Base-by-base conservation (phyloP, 1,140 invertebrate genomes). In the Philotrypesis tridentata region DNA sequence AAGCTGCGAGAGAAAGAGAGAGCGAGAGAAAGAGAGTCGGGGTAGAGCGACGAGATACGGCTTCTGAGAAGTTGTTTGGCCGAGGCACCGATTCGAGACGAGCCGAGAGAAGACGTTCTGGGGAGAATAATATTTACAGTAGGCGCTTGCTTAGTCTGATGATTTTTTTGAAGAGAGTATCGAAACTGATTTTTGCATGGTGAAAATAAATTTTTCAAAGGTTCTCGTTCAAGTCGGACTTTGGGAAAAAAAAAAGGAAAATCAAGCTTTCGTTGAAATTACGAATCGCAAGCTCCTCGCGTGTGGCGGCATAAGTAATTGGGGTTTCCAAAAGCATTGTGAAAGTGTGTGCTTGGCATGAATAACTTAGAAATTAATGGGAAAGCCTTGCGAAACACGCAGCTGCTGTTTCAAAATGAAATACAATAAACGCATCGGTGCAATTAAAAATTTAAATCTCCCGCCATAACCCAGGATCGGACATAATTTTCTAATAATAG, bases 21-120 rank as follows among this genome's bases (percentile, higher is more conserved):
- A 40, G n/a, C n/a, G n/a, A n/a, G n/a, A n/a, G n/a, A n/a, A 9
- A 40, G 43, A 48, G 48, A 55, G 48, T n/a, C 7, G 4, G 48
- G 21, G 17, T 21, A 37, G 3, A 37, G 33, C 33, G 33, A 27
- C 27, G 31, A 43, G 70, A 33, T 48, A 48, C 23, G 37, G 14
- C 31, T 72, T 72, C 33, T 43, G 33, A 21, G 70, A 72, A 72
- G 70, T 21, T 25, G 37, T 23, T 72, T 72, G 37, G 70, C 70
- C 25, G 37, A 40, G 31, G 31, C 67, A 31, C 67, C 2, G 29
- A 70, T 29, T 70, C 31, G 29, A 21, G 48, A 55, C 48, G 48
- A 3, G 23, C 3, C 25, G 9, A 63, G 23, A 27, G 25, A 65
- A 65, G 61, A 65, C 8, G 27, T 12, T 65, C 3, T 65, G 14